phyloP scores from a whole-genome alignment of 2,888 invertebrate genomes.

The Gibbula magus region DNA sequence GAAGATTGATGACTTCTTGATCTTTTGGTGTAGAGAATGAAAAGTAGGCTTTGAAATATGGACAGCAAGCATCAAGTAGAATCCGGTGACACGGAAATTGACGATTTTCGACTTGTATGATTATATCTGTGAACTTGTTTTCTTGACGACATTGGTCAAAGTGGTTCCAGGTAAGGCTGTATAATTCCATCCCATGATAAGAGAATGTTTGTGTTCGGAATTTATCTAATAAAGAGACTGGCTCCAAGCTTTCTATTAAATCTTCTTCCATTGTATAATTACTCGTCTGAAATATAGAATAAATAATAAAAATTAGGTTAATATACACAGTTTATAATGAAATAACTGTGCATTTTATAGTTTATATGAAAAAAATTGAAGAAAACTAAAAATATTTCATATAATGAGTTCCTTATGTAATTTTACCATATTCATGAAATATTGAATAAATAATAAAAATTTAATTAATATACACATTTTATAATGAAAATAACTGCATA shows the following conservation, averaged over 20 bases:
- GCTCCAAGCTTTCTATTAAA: no score
- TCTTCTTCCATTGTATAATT: neutral
- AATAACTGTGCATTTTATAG: no score
- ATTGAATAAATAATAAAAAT: no score
- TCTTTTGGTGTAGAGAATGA: constrained; percentile 23
- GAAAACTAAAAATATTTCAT: no score
- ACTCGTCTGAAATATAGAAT: neutral
- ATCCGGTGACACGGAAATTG: constrained; percentile 38
- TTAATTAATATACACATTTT: no score
- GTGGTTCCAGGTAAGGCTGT: constrained; percentile 10
- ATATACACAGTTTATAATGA: no score
- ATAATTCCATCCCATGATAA: constrained; percentile 14
- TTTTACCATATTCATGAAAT: no score
- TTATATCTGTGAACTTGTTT: constrained; percentile 33
- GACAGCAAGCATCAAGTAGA: constrained; percentile 34
- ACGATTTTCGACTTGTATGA: constrained; percentile 30
- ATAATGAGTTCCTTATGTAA: no score
- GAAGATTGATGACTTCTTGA: neutral
- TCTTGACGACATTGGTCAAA: constrained; percentile 25
- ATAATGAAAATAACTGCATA: no score
- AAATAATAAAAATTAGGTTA: neutral
- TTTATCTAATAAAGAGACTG: neutral
- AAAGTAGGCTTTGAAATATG: constrained; percentile 36
- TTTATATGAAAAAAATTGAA: no score
- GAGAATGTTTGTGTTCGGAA: constrained; percentile 17